These are phyloP conservation scores for Otus scops DNA, from an alignment of 2,797 vertebrate species.

Conservation along the genomic window DNA sequence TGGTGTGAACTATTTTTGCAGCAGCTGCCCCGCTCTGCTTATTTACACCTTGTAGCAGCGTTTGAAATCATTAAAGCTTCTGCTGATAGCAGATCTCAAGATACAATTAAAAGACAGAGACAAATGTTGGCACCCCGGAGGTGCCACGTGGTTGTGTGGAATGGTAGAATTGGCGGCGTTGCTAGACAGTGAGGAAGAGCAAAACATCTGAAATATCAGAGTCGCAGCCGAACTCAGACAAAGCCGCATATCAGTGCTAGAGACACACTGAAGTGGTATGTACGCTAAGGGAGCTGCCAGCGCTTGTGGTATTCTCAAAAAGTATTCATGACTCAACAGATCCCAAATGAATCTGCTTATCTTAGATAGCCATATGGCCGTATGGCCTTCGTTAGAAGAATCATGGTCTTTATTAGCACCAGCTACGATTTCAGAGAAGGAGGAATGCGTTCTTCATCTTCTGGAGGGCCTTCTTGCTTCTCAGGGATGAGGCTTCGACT, in stretches of 20 bases:
- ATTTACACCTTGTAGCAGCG: neutral
- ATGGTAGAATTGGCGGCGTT: neutral
- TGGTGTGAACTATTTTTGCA: neutral
- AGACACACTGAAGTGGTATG: neutral
- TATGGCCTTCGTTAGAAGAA: neutral
- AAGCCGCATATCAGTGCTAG: neutral
- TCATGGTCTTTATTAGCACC: neutral
- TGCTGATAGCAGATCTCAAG: constrained; percentile 22
- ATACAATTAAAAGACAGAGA: constrained; percentile 48
- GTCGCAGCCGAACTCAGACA: neutral
- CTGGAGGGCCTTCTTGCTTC: neutral
- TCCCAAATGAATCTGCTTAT: neutral
- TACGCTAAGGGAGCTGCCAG: neutral
- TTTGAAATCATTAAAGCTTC: neutral
- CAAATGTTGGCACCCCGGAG: neutral
- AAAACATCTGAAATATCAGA: neutral
- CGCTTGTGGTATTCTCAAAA: neutral
- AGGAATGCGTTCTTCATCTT: neutral
- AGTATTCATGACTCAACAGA: neutral
- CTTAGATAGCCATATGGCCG: neutral
- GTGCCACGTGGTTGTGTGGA: neutral
- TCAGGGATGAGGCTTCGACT: neutral
- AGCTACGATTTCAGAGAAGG: neutral
- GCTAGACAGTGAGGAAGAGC: neutral
- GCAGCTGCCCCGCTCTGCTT: neutral